These are phyloP conservation scores for Acleris cristana DNA, from an alignment of 2,888 invertebrate genomes.

Conservation along the genomic window DNA sequence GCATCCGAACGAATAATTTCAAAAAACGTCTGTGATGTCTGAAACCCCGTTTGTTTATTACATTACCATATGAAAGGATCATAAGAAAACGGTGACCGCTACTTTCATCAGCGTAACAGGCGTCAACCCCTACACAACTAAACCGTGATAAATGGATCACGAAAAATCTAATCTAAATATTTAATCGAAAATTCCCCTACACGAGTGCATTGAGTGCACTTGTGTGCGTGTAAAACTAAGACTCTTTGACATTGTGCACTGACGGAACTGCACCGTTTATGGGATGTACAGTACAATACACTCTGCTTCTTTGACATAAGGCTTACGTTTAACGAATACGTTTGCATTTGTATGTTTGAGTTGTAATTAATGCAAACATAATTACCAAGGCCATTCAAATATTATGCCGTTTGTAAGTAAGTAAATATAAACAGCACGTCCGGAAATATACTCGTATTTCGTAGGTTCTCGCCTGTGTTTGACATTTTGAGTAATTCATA, in stretches of 20 bases:
- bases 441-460: no score
- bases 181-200: conserved; percentile 81
- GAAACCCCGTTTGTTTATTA: conserved; percentile 57
- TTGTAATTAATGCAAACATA: neutral
- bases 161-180: conserved; percentile 84
- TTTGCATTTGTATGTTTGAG: neutral
- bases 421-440: no score
- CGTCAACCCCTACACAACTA: conserved; percentile 76
- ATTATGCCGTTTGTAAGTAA: no score
- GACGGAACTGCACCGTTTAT: neutral
- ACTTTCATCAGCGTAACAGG: conserved; percentile 63
- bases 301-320: neutral
- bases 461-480: no score
- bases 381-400: no score
- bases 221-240: conserved; percentile 39
- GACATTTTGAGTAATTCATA: no score
- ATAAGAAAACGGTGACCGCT: conserved; percentile 53
- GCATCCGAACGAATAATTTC: conserved; percentile 37
- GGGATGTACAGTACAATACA: neutral
- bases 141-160: conserved; percentile 80
- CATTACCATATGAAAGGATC: conserved; percentile 81
- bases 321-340: neutral
- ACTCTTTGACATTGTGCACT: conserved; percentile 23
- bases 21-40: conserved; percentile 40
- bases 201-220: conserved; percentile 44